Conservation (phyloP, 2,113 vertebrate species). For the Carassius auratus region DNA sequence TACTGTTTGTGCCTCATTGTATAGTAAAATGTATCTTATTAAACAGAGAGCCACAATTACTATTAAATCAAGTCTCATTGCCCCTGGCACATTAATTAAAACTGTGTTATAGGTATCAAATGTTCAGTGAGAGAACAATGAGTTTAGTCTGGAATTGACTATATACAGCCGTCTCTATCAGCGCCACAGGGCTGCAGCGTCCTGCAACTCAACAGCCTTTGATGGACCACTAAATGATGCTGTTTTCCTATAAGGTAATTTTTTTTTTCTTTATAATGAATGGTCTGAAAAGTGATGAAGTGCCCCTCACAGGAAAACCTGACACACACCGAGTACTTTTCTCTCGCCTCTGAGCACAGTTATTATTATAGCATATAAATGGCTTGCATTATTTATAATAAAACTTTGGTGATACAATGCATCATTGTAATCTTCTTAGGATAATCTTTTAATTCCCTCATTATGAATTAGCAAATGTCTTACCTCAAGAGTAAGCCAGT, state of each 20-base stretch:
- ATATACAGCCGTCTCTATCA: neutral
- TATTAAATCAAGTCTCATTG: neutral
- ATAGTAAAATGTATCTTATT: neutral
- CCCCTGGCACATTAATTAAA: conserved; percentile 30
- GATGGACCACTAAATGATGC: conserved; percentile 19
- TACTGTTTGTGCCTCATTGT: neutral
- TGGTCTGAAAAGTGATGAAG: neutral
- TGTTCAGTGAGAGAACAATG: conserved; percentile 2
- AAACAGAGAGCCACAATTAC: neutral
- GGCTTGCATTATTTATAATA: conserved; percentile 45
- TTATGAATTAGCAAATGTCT: conserved; percentile 36
- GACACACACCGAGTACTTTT: conserved; percentile 1
- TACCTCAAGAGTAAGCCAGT: conserved; percentile 34
- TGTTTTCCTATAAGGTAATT: conserved; percentile 9
- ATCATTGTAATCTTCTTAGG: conserved; percentile 53
- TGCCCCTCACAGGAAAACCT: neutral
- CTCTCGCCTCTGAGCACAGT: neutral
- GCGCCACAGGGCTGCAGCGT: conserved; percentile 2
- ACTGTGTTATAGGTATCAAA: conserved; percentile 22
- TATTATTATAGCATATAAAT: conserved; percentile 29
- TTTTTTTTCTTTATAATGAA: conserved; percentile 19
- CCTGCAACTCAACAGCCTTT: conserved; percentile 2
- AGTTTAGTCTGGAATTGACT: conserved; percentile 6
- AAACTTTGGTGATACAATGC: conserved; percentile 32
- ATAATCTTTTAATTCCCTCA: conserved; percentile 56